Evolutionary conservation across 2,888 invertebrate genomes (phyloP), one percentile per base, ranked within the genome.

Genomic region (Oeneis ivallda): DNA sequence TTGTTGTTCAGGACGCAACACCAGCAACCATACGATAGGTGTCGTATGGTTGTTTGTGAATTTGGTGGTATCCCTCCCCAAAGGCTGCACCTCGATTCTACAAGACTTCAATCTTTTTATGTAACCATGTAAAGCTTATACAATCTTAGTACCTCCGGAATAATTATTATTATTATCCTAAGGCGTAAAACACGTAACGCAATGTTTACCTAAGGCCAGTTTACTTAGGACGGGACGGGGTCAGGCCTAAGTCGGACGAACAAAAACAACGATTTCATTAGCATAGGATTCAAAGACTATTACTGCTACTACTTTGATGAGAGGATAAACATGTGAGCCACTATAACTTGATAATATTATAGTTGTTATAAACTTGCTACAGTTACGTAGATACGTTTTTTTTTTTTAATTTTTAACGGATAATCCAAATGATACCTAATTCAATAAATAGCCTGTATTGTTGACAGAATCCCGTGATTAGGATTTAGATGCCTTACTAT

Each of bases 181-280:
- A 32, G 26, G 62, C 65, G 65, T 15, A 65, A 67, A 65, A 45
- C 62, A 67, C 65, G 39, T 56, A 19, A 75, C 75, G 56, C 17
- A 19, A 75, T 76, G 74, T 77, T 74, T 76, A 68, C 71, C 67
- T 59, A 56, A 59, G 73, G 67, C 64, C 53, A 73, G 76, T 80
- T 78, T 77, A 73, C 71, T 79, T 78, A 79, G 79, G 79, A 76
- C 73, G 63, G 66, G 72, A 64, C 52, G 66, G 70, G 65, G 64
- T 77, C 72, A 74, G 73, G 75, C 66, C 71, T 71, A 76, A 77
- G 74, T 76, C 73, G 64, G 70, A 61, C 67, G 74, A 77, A 77
- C 76, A 74, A 76, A 79, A 78, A 79, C 76, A 78, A 74, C 74
- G 71, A 77, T 78, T 76, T 72, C 75, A 79, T 80, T 78, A 79